Percentiles rank a stretch among this genome's conserved stretches.
phyloP scores from a whole-genome alignment of 2,113 vertebrate genomes.

The Corythornis madagascariensis region DNA sequence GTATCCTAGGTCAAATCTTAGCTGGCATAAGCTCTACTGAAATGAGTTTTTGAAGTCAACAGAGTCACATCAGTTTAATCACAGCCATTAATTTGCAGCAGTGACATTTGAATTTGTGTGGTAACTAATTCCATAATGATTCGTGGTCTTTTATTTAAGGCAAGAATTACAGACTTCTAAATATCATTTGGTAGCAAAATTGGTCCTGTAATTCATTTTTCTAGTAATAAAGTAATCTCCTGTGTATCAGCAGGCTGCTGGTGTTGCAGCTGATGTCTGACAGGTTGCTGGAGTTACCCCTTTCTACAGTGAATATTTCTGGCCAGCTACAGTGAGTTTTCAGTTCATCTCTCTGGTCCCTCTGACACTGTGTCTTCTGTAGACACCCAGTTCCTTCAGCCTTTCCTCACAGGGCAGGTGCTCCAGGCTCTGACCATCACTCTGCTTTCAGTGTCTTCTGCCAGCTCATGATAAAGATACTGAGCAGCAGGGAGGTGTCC shows the following conservation, averaged over 20 bases:
- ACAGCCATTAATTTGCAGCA: background rate
- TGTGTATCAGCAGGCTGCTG: slow-evolving; percentile 31
- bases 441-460: background rate
- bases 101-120: background rate
- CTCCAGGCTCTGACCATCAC: background rate
- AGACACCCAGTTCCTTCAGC: background rate
- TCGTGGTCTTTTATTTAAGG: slow-evolving; percentile 24
- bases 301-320: slow-evolving; percentile 21
- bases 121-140: slow-evolving; percentile 19
- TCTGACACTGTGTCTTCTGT: background rate
- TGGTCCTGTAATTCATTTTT: slow-evolving; percentile 48
- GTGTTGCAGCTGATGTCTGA: slow-evolving; percentile 53
- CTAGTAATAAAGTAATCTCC: slow-evolving; percentile 8
- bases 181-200: slow-evolving; percentile 39
- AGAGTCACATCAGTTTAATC: slow-evolving; percentile 1
- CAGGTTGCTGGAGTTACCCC: background rate
- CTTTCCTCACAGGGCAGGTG: background rate
- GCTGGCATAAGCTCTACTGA: background rate
- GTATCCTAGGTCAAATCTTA: background rate
- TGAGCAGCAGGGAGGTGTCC: background rate
- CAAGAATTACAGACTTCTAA: slow-evolving; percentile 30
- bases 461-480: background rate
- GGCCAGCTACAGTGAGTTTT: background rate
- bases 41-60: slow-evolving; percentile 25
- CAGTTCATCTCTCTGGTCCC: background rate